Evolutionary conservation across 2,888 invertebrate species (phyloP).

Genomic region (Aspidapion aeneum): DNA sequence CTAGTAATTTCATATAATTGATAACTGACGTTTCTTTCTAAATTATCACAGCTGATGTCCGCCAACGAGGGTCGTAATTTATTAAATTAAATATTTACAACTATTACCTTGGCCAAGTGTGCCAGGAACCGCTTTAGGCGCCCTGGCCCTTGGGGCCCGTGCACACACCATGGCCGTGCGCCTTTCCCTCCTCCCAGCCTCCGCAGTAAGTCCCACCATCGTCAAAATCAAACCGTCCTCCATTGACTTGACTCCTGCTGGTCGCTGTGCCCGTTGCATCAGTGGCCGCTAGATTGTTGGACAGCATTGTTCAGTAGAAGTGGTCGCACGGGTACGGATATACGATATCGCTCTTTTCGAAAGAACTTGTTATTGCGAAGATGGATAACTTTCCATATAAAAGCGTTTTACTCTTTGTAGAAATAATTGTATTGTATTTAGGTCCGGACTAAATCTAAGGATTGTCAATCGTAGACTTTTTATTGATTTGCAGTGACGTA

Average conservation of each 20-base stretch:
- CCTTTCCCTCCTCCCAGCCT: slow-evolving; percentile 99
- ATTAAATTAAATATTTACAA: not conserved
- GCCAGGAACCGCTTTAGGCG: slow-evolving; percentile 99
- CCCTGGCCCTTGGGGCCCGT: slow-evolving; percentile 97
- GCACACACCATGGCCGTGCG: slow-evolving; percentile 98
- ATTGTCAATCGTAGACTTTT: too few relatives aligned
- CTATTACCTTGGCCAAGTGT: slow-evolving; percentile 94
- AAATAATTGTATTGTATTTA: too few relatives aligned
- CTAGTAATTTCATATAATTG: too few relatives aligned
- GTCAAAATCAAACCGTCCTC: slow-evolving; percentile 99
- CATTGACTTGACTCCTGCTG: slow-evolving; percentile 77
- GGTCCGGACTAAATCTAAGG: too few relatives aligned
- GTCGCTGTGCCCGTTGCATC: slow-evolving; percentile 59
- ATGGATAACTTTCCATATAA: too few relatives aligned
- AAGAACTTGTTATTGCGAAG: too few relatives aligned
- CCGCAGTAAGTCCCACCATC: slow-evolving; percentile 99
- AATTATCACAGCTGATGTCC: not conserved
- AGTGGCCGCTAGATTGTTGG: slow-evolving; percentile 42
- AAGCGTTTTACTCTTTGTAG: too few relatives aligned
- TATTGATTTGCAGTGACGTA: too few relatives aligned
- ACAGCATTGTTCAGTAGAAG: too few relatives aligned
- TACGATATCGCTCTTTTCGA: too few relatives aligned
- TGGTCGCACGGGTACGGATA: too few relatives aligned
- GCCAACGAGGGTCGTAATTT: not conserved
- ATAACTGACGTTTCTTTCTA: too few relatives aligned